Conservation (phyloP, 2,888 invertebrate species). For the Bellardia pandia region DNA sequence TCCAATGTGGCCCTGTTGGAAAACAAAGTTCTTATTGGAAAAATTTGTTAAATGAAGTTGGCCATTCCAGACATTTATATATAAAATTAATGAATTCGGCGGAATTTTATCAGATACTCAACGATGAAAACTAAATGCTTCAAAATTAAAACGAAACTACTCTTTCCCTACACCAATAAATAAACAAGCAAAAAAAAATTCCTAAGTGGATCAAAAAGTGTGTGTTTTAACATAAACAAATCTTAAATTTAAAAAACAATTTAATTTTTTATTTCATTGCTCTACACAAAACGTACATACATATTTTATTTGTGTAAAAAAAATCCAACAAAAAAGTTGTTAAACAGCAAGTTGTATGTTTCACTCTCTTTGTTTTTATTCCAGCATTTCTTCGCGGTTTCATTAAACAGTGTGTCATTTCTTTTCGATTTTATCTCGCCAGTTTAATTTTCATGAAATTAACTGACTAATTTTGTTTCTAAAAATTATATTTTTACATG, state of each 20-base stretch:
- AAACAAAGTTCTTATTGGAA: no score
- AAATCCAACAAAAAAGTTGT: conserved; percentile 38
- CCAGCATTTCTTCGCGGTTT: conserved; percentile 26
- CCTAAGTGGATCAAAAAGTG: conserved; percentile 30
- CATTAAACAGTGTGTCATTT: conserved; percentile 47
- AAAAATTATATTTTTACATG: background rate
- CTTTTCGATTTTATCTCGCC: conserved; percentile 17
- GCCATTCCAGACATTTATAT: no score
- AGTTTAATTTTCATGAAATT: conserved; percentile 42
- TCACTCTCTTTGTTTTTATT: conserved; percentile 29
- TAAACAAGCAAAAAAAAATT: conserved; percentile 11
- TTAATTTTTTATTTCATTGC: conserved; percentile 46
- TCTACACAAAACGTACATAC: conserved; percentile 46
- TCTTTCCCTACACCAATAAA: conserved; percentile 26
- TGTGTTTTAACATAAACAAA: conserved; percentile 38
- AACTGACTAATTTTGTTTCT: conserved; percentile 52
- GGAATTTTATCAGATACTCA: no score
- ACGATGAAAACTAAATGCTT: background rate
- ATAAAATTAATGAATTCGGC: no score
- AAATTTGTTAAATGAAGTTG: no score
- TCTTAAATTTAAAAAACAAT: conserved; percentile 50
- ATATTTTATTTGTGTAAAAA: conserved; percentile 12
- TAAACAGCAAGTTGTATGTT: conserved; percentile 33
- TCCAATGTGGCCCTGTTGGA: no score
- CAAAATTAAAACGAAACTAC: background rate